Base-by-base conservation (phyloP, 2,797 vertebrate genomes). In the Notoglanidium macrostoma region DNA sequence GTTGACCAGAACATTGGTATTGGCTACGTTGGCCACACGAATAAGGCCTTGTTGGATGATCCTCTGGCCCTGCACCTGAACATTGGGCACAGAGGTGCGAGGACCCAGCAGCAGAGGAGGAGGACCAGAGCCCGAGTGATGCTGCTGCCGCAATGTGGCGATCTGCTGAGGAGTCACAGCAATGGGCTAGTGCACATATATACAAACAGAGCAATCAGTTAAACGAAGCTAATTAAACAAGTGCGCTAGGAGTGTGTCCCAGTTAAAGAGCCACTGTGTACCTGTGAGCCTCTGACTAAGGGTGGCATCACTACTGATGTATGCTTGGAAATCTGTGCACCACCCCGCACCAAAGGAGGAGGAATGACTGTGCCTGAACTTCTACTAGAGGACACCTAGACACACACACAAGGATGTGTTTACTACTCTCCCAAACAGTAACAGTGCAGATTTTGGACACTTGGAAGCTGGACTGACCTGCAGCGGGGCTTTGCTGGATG, bases 31-130 rank as follows among this genome's bases (percentile, higher is more conserved):
- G 93, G 98, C 97, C 61, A 99, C 98, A 0, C 98, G 97, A 91
- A 99, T 99, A 85, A 99, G 96, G 63, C 98, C 98, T 94, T 99
- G 98, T 93, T 99, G 98, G 93, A 99, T 99, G 92, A 99, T 98
- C 55, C 98, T 94, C 95, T 99, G 98, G 86, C 98, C 98, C 95
- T 99, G 98, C 84, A 98, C 95, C 91, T 99, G 98, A 83, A 98
- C 97, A n/a, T 95, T 97, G 93, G 98, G 98, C 88, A 98, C 97
- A 0, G 98, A 97, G 0, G 97, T 97, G 76, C 98, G 95, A 0
- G 98, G 98, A 0, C 98, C 98, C 92, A 99, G 94, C 85, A 99
- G 93, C 87, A 99, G 96, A 0, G 98, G 98, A 2, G 98, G 98
- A 0, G 98, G 98, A 11, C 98, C 98, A 0, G 98, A 97, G 87